Conservation (phyloP, 2,888 invertebrate species). For the Scaptodrosophila latifasciaeformis region DNA sequence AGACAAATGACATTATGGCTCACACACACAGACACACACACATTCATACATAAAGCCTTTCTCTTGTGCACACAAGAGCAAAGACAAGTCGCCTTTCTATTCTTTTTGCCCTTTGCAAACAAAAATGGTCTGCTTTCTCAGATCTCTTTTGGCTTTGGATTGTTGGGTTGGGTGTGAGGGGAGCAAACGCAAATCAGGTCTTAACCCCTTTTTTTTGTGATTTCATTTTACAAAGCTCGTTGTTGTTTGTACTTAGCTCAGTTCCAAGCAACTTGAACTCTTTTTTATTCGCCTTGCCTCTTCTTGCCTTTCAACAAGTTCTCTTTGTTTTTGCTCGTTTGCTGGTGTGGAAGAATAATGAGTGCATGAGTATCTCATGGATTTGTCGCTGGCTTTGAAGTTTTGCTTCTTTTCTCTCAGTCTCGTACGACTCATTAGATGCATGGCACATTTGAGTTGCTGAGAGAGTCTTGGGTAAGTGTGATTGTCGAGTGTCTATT, state of each 20-base stretch:
- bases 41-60: slow-evolving; percentile 37
- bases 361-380: slow-evolving; percentile 38
- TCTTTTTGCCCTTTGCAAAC: slow-evolving; percentile 21
- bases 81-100: slow-evolving; percentile 27
- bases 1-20: slow-evolving; percentile 52
- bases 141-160: slow-evolving; percentile 18
- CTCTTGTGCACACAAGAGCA: slow-evolving; percentile 35
- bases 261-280: too few species aligned
- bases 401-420: slow-evolving; percentile 20
- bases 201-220: slow-evolving; percentile 48
- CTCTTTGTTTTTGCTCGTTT: slow-evolving; percentile 16
- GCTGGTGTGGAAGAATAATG: slow-evolving; percentile 39
- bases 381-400: slow-evolving; percentile 61
- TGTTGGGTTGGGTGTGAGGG: neutral
- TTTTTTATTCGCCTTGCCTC: slow-evolving; percentile 40
- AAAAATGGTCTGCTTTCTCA: slow-evolving; percentile 52
- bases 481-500: too few species aligned
- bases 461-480: too few species aligned
- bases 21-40: slow-evolving; percentile 1
- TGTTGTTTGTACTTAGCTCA: slow-evolving; percentile 33
- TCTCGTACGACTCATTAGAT: slow-evolving; percentile 12
- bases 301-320: slow-evolving; percentile 4
- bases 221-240: neutral
- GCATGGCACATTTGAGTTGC: too few species aligned
- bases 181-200: slow-evolving; percentile 53